phyloP scores from a whole-genome alignment of 1,140 invertebrate genomes.

The Drosophila biarmipes region DNA sequence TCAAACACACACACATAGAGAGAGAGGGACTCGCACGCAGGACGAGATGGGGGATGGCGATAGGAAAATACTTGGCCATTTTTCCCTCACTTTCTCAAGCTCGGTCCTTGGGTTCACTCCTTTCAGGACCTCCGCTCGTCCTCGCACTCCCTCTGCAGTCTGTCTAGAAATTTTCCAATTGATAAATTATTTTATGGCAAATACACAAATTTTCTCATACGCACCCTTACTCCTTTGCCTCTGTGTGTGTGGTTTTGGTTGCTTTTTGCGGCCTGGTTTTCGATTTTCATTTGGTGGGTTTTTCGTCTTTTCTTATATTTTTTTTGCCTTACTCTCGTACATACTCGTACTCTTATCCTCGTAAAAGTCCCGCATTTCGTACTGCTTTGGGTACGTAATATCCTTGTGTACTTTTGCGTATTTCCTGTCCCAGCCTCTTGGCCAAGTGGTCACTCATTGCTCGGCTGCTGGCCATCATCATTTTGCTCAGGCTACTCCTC shows the following conservation, averaged over 20 bases:
- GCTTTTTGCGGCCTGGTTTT: constrained; percentile 61
- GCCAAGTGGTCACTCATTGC: constrained; percentile 32
- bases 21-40: constrained; percentile 46
- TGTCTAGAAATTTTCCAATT: constrained; percentile 81
- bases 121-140: constrained; percentile 2
- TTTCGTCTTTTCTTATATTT: background rate
- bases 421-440: constrained; percentile 64
- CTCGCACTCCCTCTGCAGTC: background rate
- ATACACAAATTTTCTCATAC: constrained; percentile 82
- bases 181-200: constrained; percentile 84
- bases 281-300: constrained; percentile 57
- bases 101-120: constrained; percentile 11
- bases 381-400: constrained; percentile 62
- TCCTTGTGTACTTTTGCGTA: constrained; percentile 69
- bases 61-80: constrained; percentile 69
- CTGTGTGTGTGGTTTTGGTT: constrained; percentile 30
- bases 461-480: constrained; percentile 26
- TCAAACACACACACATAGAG: constrained; percentile 66
- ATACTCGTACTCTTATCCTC: constrained; percentile 30
- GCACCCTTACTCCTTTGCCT: constrained; percentile 35
- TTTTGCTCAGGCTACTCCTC: constrained; percentile 9
- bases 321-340: constrained; percentile 1
- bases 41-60: constrained; percentile 30
- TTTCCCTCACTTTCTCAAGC: constrained; percentile 43
- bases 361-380: constrained; percentile 41